Evolutionary conservation across 2,888 invertebrate species (phyloP), one percentile per base, ranked within the genome.

Genomic region (Drosophila pegasa): DNA sequence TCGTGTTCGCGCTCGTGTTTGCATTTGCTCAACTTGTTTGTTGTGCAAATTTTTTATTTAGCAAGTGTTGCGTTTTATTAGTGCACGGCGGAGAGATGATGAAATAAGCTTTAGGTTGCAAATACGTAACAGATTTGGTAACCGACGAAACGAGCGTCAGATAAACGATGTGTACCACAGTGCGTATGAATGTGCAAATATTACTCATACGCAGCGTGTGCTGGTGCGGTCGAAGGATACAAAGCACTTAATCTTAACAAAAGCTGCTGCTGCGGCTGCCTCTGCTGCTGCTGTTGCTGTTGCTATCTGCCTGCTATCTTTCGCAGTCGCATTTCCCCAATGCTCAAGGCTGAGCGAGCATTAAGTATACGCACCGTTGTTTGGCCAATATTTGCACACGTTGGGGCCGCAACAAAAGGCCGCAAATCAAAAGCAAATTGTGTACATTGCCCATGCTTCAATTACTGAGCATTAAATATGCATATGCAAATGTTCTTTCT

Each of bases 1-100:
- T 31, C 18, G n/a, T 20, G 47, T 8, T 9, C 43, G 25, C n/a
- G 43, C n/a, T 43, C 18, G 41, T 18, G 12, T 41, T 22, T 6
- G 41, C 14, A 18, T 41, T 41, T 27, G 43, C 43, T 27, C 57
- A 43, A 45, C 27, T 56, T 68, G 66, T 78, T 66, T 60, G 66
- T 45, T 77, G 59, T 73, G 68, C 73, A 75, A 80, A 72, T 66
- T 79, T 73, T 50, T 8, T 67, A 55, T 72, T 76, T 76, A 76
- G 69, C 72, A 43, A 62, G 62, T 73, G 40, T 62, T 67, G 54
- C 63, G 75, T 60, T 73, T 74, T 63, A 59, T 78, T 54, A 62
- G 56, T 43, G 47, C 72, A 66, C 31, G 31, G 1, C 12, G 20
- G 7, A 12, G 18, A 18, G 60, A 75, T 74, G 74, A 61, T 61